Percentiles rank a stretch among this genome's conserved stretches.
Conservation (phyloP, 2,113 vertebrate genomes). For the Chloropsis hardwickii region DNA sequence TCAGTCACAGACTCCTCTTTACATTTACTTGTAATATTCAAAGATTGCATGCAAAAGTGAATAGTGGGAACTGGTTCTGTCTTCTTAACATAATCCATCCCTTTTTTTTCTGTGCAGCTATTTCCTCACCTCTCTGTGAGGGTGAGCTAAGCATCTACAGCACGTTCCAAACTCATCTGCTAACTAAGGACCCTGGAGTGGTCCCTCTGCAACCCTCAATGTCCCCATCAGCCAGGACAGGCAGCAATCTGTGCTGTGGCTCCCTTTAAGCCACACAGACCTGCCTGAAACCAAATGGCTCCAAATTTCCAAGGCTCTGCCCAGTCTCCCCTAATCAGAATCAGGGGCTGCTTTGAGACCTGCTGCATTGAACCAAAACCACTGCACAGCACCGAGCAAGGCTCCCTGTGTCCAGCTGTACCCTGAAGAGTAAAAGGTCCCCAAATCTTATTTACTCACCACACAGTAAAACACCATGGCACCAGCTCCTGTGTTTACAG, state of each 20-base stretch:
- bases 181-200: neutral
- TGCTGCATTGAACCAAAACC: neutral
- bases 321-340: neutral
- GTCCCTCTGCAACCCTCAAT: neutral
- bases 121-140: neutral
- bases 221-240: neutral
- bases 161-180: neutral
- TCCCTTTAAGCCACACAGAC: neutral
- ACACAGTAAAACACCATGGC: conserved; percentile 59
- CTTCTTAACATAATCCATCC: neutral
- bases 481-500: conserved; percentile 72
- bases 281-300: neutral
- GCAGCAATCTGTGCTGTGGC: neutral
- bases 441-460: conserved; percentile 67
- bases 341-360: neutral
- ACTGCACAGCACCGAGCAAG: neutral
- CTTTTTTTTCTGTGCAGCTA: neutral
- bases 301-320: neutral
- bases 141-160: neutral
- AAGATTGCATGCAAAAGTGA: neutral
- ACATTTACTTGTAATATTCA: neutral
- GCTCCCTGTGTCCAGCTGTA: neutral
- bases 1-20: neutral
- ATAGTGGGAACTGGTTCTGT: neutral
- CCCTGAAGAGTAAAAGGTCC: neutral